These are phyloP conservation scores for Branchipolynoe longqiensis DNA, from an alignment of 2,888 invertebrate species.

Conservation along the genomic window DNA sequence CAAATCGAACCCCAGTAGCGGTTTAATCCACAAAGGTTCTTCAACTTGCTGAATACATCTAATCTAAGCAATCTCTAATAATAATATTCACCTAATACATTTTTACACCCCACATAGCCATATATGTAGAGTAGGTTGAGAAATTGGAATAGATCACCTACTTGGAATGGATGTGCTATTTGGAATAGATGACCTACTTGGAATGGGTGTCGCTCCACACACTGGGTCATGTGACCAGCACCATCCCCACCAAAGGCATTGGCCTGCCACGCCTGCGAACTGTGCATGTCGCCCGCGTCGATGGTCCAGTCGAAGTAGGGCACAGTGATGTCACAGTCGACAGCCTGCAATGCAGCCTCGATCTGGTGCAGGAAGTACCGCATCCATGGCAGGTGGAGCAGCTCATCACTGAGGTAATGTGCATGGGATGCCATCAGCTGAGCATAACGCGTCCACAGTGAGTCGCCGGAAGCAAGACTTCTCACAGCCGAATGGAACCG, in stretches of 20 bases:
- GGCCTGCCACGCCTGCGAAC: conserved; percentile 77
- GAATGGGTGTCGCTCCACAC: conserved; percentile 79
- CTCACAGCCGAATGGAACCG: conserved; percentile 76
- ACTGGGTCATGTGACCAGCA: conserved; percentile 69
- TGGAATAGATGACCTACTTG: conserved; percentile 68
- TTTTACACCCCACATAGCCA: too few species aligned
- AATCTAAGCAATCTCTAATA: too few species aligned
- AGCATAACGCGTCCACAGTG: conserved; percentile 77
- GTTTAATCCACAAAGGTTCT: too few species aligned
- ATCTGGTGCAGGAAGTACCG: conserved; percentile 76
- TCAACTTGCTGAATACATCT: too few species aligned
- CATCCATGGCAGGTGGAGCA: conserved; percentile 78
- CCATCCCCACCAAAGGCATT: conserved; percentile 80
- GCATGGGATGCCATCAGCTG: conserved; percentile 73
- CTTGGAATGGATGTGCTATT: too few species aligned
- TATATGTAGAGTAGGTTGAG: too few species aligned
- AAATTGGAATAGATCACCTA: too few species aligned
- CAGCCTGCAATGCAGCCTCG: conserved; percentile 75
- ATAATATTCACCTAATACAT: too few species aligned
- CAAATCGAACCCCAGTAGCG: too few species aligned
- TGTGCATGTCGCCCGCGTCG: conserved; percentile 75
- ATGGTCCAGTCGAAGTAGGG: conserved; percentile 81
- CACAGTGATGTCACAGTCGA: conserved; percentile 78
- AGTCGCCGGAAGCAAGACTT: conserved; percentile 70
- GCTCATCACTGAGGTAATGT: conserved; percentile 74